Conservation (phyloP, 2,888 invertebrate genomes). For the Nymphalis c-album region DNA sequence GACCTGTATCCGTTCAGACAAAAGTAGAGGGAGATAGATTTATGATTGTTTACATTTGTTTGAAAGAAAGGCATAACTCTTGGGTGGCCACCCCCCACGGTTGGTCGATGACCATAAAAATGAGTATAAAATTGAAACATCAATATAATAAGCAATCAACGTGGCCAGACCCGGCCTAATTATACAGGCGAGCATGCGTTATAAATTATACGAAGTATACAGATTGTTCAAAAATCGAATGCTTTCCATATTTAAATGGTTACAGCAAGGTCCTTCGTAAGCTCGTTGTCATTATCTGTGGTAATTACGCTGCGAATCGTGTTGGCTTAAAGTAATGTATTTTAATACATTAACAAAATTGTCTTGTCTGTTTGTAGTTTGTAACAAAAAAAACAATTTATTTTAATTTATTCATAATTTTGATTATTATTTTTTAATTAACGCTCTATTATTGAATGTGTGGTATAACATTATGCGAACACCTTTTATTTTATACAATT, state of each 20-base stretch:
- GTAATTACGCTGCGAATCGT: constrained; percentile 12
- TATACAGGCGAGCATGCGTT: constrained; percentile 73
- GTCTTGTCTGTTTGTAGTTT: constrained; percentile 2
- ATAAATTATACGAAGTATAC: constrained; percentile 75
- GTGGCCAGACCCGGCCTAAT: constrained; percentile 69
- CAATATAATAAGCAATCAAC: constrained; percentile 82
- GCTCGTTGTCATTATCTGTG: constrained; percentile 13
- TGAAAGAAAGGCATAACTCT: constrained; percentile 55
- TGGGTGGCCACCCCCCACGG: constrained; percentile 83
- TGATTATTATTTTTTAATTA: no score
- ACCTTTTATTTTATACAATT: no score
- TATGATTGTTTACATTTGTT: constrained; percentile 46
- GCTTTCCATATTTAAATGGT: constrained; percentile 28
- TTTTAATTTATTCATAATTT: background rate
- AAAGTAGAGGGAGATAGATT: constrained; percentile 61
- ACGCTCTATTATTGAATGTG: no score
- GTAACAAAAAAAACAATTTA: background rate
- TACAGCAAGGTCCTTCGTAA: constrained; percentile 14
- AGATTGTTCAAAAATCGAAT: constrained; percentile 62
- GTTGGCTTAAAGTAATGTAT: constrained; percentile 12
- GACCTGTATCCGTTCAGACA: constrained; percentile 54
- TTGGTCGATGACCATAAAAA: constrained; percentile 82
- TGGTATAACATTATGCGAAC: no score
- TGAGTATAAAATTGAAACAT: constrained; percentile 82
- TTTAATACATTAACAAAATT: constrained; percentile 4